Base-by-base conservation (phyloP, 2,797 vertebrate genomes). In the Enteromius argenteus region DNA sequence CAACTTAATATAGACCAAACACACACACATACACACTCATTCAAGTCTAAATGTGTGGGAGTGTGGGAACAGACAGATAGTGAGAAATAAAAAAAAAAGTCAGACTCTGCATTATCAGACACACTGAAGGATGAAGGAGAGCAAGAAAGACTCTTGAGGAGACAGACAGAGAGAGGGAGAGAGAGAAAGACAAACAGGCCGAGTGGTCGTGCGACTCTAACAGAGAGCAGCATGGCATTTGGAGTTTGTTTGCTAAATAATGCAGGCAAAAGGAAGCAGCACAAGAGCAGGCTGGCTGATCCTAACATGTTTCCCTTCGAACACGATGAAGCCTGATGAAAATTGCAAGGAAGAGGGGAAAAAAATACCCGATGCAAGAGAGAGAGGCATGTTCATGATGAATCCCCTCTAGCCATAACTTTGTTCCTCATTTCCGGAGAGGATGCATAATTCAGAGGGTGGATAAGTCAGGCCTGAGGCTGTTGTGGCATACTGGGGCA, bases 1-100 rank as follows among this genome's bases (percentile, higher is more conserved):
- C 96, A 94, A 95, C 96, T 95, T 96, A 95, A 97, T 96, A 94
- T 95, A 95, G 94, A 94, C 94, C 91, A 93, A 95, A 46, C 56
- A 73, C 77, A 69, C 81, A 44, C n/a, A 35, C 72, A 80, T 67
- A 83, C 69, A 69, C 39, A 69, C 39, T 13, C 27, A 74, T 35
- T 60, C 23, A 10, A 49, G 79, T 83, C 69, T 83, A 85, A 83
- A 85, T 86, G 85, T 73, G 68, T 62, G 68, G 68, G 80, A 73
- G 56, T 62, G 53, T 73, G 51, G 51, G 14, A 73, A 53, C 69
- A 60, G 69, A 74, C 37, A 81, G 66, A 80, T 56, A 51, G 64
- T 46, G 21, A 83, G 8, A 83, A 35, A 83, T 17, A 42, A 77
- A 60, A 62, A 74, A 44, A 58, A 60, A 77, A 76, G 49, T 42